Evolutionary conservation across 2,113 vertebrate genomes (phyloP).

Genomic region (Pungitius pungitius): DNA sequence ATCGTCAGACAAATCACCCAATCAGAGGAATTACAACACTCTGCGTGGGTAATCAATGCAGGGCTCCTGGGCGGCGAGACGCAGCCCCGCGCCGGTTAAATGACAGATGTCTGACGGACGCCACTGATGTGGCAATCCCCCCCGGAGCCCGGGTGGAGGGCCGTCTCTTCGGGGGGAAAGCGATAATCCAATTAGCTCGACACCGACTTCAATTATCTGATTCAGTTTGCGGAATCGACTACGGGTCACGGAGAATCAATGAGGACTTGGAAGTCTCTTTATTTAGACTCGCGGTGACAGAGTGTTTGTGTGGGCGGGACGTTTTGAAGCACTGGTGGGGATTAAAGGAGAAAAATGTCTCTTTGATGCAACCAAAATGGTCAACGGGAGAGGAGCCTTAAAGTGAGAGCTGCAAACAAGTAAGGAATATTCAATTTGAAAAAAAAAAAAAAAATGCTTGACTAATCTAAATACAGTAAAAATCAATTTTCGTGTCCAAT

Average conservation of each 20-base stretch:
- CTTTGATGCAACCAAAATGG: background rate
- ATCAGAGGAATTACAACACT: constrained; percentile 43
- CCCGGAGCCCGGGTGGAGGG: constrained; percentile 47
- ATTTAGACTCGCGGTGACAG: constrained; percentile 65
- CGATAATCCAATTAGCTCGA: constrained; percentile 86
- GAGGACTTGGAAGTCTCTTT: constrained; percentile 69
- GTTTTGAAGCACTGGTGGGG: constrained; percentile 24
- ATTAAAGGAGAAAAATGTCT: constrained; percentile 19
- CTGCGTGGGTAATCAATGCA: constrained; percentile 57
- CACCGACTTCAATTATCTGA: constrained; percentile 85
- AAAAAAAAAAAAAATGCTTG: background rate
- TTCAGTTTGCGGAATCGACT: constrained; percentile 82
- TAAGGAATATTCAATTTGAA: background rate
- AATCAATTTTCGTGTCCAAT: constrained; percentile 41
- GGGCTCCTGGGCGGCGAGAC: constrained; percentile 41
- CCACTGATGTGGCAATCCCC: constrained; percentile 68
- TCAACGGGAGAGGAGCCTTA: background rate
- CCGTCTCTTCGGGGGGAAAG: constrained; percentile 77
- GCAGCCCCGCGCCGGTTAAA: constrained; percentile 34
- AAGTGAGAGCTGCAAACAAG: background rate
- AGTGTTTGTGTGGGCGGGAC: constrained; percentile 27
- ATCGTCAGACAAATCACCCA: constrained; percentile 27
- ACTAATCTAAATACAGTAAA: constrained; percentile 32
- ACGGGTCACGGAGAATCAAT: constrained; percentile 79
- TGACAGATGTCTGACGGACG: constrained; percentile 71